phyloP scores from a whole-genome alignment of 2,888 invertebrate species.

The Lasius platythorax region DNA sequence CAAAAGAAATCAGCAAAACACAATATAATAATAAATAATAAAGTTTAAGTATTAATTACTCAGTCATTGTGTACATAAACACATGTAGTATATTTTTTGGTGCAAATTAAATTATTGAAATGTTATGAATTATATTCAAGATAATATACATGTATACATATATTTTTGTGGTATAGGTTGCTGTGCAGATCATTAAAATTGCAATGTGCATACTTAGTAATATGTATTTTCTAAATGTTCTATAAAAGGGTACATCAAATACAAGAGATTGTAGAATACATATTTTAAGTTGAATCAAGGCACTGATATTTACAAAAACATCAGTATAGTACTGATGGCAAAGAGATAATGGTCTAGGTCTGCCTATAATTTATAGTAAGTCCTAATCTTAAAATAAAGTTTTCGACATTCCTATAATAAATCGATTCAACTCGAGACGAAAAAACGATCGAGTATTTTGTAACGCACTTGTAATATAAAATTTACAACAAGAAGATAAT shows the following conservation, averaged over 20 bases:
- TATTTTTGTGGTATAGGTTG: not conserved
- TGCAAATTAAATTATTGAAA: not conserved
- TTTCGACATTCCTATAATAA: constrained; percentile 16
- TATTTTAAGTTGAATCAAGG: constrained; percentile 74
- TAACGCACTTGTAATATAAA: constrained; percentile 49
- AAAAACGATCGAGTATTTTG: constrained; percentile 6
- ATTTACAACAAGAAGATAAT: constrained; percentile 52
- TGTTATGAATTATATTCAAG: not conserved
- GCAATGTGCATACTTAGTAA: constrained; percentile 80
- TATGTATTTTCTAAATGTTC: constrained; percentile 82
- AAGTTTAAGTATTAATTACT: not conserved
- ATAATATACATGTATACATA: not conserved
- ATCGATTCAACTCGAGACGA: constrained; percentile 4
- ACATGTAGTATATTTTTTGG: not conserved
- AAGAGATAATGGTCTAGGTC: constrained; percentile 1
- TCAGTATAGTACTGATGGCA: not conserved
- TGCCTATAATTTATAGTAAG: constrained; percentile 2
- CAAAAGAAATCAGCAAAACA: not conserved
- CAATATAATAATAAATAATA: not conserved
- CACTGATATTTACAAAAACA: constrained; percentile 78
- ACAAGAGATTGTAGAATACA: constrained; percentile 69
- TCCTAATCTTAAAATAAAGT: not conserved
- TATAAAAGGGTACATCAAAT: constrained; percentile 78
- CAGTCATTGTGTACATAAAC: not conserved
- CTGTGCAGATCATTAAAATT: constrained; percentile 65